These are phyloP conservation scores for Paelopatides confundens DNA, from an alignment of 53 echinoderm and acorn worm genomes.

Conservation along the genomic window DNA sequence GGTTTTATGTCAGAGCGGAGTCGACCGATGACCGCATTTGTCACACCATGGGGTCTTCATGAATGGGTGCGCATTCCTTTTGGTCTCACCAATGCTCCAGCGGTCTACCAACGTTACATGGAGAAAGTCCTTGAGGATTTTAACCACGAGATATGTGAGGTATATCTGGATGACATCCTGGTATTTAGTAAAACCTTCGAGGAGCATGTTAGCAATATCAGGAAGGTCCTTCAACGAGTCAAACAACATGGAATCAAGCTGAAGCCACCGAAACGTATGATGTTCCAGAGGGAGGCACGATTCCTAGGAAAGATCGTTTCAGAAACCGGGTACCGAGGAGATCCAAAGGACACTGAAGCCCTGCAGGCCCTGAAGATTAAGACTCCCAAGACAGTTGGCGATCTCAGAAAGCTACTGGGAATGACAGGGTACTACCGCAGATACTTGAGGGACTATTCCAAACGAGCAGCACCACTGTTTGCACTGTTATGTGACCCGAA, in stretches of 20 bases:
- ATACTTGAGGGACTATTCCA: slow-evolving; percentile 44
- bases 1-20: not conserved
- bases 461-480: not conserved
- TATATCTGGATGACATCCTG: slow-evolving; percentile 48
- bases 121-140: slow-evolving; percentile 27
- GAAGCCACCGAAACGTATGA: slow-evolving; percentile 51
- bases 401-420: slow-evolving; percentile 51
- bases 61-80: slow-evolving; percentile 71
- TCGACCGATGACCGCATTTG: not conserved
- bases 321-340: slow-evolving; percentile 31
- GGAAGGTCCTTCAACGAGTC: slow-evolving; percentile 51
- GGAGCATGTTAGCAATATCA: slow-evolving; percentile 49
- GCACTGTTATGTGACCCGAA: not conserved
- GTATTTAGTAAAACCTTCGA: slow-evolving; percentile 63
- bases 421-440: slow-evolving; percentile 54
- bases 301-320: slow-evolving; percentile 61
- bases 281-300: slow-evolving; percentile 62
- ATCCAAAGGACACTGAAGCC: slow-evolving; percentile 47
- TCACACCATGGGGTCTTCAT: slow-evolving; percentile 26
- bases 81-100: slow-evolving; percentile 71
- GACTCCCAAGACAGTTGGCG: slow-evolving; percentile 40
- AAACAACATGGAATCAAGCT: slow-evolving; percentile 61
- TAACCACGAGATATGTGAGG: slow-evolving; percentile 41
- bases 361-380: slow-evolving; percentile 4
- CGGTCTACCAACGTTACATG: slow-evolving; percentile 68